Conservation (phyloP, 2,113 vertebrate species). For the Halcyon malimbica region DNA sequence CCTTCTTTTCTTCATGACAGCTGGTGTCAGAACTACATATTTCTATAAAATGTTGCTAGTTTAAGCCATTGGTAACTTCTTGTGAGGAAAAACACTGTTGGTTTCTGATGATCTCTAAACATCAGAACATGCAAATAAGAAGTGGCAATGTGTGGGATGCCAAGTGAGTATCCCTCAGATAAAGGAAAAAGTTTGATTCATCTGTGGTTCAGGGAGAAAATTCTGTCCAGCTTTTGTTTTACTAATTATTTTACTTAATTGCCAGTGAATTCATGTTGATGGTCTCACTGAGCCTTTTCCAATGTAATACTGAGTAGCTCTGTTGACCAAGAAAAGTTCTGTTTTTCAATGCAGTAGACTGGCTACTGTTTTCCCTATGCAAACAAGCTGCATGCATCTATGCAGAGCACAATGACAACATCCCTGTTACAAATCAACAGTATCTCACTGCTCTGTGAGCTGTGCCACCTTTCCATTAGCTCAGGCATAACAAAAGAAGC, state of each 20-base stretch:
- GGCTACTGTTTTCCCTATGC: not conserved
- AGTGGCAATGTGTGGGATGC: not conserved
- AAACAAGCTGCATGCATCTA: fast-evolving
- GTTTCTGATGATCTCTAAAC: not conserved
- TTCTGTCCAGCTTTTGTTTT: not conserved
- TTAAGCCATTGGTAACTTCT: not conserved
- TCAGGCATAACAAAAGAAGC: not conserved
- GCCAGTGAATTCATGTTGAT: not conserved
- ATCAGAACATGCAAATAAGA: not conserved
- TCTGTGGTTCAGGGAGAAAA: not conserved
- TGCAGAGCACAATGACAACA: not conserved
- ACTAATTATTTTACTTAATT: not conserved
- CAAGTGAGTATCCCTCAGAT: not conserved
- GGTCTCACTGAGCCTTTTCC: not conserved
- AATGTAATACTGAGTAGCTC: not conserved
- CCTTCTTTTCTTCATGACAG: not conserved
- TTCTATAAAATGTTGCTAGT: not conserved
- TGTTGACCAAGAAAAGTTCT: not conserved
- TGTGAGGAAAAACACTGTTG: not conserved
- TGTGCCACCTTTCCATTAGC: not conserved
- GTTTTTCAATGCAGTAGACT: not conserved
- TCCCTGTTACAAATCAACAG: not conserved
- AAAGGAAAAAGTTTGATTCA: not conserved
- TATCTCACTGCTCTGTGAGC: not conserved
- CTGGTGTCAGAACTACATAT: not conserved